Conservation (phyloP, 2,113 vertebrate species). For the Poeciliopsis occidentalis region DNA sequence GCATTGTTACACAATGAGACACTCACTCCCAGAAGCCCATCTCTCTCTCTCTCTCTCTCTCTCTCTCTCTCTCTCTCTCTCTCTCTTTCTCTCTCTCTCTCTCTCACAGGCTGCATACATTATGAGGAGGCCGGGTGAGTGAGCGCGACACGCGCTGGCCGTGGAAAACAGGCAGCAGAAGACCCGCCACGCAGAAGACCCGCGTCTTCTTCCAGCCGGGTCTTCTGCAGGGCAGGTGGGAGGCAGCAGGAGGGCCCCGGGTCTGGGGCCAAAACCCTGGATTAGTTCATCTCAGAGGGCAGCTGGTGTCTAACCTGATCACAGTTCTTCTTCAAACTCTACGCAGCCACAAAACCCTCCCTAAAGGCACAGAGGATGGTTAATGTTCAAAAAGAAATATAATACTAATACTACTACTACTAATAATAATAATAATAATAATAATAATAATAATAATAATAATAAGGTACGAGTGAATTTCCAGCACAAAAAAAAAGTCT, state of each 20-base stretch:
- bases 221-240: constrained; percentile 44
- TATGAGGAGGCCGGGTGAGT: constrained; percentile 35
- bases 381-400: background rate
- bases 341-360: too few species aligned
- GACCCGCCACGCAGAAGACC: constrained; percentile 15
- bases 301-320: background rate
- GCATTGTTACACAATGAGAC: constrained; percentile 67
- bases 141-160: constrained; percentile 48
- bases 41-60: constrained; percentile 14
- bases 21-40: constrained; percentile 41
- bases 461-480: too few species aligned
- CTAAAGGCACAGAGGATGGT: too few species aligned
- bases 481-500: too few species aligned
- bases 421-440: too few species aligned
- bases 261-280: constrained; percentile 5
- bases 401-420: too few species aligned
- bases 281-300: constrained; percentile 9
- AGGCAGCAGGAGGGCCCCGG: constrained; percentile 22
- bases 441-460: too few species aligned
- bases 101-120: constrained; percentile 23
- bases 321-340: background rate
- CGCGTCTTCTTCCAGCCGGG: constrained; percentile 19
- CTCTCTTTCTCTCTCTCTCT: background rate
- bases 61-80: too few species aligned
- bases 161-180: constrained; percentile 12